Conservation (phyloP, 2,113 vertebrate species). For the Nycticorax nycticorax region DNA sequence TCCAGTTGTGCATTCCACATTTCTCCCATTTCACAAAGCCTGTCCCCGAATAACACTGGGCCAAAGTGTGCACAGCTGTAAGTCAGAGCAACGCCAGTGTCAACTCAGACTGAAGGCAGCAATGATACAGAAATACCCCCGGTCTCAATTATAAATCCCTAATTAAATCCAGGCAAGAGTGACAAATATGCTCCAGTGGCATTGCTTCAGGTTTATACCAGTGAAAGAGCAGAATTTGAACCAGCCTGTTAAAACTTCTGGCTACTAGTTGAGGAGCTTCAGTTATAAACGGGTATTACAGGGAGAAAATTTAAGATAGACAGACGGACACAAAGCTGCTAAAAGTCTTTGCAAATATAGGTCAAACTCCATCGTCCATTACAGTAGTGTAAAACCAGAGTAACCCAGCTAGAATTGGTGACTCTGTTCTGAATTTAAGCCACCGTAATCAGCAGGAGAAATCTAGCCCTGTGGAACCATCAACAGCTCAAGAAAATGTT, state of each 20-base stretch:
- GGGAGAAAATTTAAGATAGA: background rate
- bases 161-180: constrained; percentile 60
- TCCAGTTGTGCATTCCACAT: constrained; percentile 62
- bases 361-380: background rate
- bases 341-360: background rate
- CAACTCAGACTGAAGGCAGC: constrained; percentile 50
- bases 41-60: constrained; percentile 66
- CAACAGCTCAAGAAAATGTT: constrained; percentile 20
- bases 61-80: constrained; percentile 63
- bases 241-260: background rate
- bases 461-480: background rate
- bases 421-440: background rate
- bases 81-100: constrained; percentile 53
- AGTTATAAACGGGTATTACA: background rate
- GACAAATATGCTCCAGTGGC: constrained; percentile 40
- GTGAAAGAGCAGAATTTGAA: constrained; percentile 17
- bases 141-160: constrained; percentile 54
- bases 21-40: constrained; percentile 64
- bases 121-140: constrained; percentile 25
- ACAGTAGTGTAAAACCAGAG: background rate
- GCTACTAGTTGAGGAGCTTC: background rate
- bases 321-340: background rate
- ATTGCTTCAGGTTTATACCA: constrained; percentile 42
- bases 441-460: background rate
- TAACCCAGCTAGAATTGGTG: background rate